phyloP scores from a whole-genome alignment of 2,888 invertebrate genomes.

The Sclerodermus sp. region DNA sequence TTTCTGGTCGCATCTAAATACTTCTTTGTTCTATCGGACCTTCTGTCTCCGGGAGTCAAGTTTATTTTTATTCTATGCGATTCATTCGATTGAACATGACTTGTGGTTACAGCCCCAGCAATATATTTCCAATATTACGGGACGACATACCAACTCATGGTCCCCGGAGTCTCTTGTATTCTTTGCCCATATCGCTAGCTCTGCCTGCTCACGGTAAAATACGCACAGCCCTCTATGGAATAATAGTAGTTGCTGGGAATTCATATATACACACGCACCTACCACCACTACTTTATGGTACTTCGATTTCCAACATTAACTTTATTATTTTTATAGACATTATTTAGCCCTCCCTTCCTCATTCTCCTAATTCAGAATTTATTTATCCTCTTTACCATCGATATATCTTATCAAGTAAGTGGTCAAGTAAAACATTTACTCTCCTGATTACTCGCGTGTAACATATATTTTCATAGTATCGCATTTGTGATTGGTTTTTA shows the following conservation, averaged over 20 bases:
- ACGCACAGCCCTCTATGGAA: slow-evolving; percentile 27
- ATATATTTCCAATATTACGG: slow-evolving; percentile 51
- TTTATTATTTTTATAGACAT: no score
- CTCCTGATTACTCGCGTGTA: no score
- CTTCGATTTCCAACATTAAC: no score
- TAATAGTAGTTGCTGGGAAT: slow-evolving; percentile 25
- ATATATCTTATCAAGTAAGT: no score
- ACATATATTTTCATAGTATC: no score
- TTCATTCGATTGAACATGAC: slow-evolving; percentile 54
- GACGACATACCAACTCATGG: slow-evolving; percentile 39
- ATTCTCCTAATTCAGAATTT: no score
- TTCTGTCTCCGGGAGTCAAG: slow-evolving; percentile 27
- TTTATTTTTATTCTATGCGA: slow-evolving; percentile 51
- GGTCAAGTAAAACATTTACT: no score
- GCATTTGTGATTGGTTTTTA: no score
- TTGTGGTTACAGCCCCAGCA: slow-evolving; percentile 45
- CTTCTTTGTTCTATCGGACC: not conserved
- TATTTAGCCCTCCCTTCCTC: no score
- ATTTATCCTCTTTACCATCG: no score
- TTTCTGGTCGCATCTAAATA: not conserved
- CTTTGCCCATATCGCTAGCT: slow-evolving; percentile 24
- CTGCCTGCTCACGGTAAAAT: slow-evolving; percentile 24
- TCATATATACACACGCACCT: slow-evolving; percentile 5
- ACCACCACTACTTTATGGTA: no score
- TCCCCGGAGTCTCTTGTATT: slow-evolving; percentile 37